Percentiles rank a stretch among this genome's conserved stretches.
phyloP scores from a whole-genome alignment of 2,113 vertebrate species.

The Perca schrenkii region DNA sequence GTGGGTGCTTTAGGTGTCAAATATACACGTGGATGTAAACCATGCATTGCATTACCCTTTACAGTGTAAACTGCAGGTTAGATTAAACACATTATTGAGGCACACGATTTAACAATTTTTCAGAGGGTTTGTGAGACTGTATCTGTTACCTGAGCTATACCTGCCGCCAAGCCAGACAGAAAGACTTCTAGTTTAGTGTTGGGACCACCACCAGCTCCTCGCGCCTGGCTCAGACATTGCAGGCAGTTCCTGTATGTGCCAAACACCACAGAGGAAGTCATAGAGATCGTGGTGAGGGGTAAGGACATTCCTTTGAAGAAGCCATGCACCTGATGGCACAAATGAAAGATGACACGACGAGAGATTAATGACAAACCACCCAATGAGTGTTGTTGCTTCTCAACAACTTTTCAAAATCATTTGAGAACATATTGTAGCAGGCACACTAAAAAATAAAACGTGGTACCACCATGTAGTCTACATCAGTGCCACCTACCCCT shows the following conservation, averaged over 20 bases:
- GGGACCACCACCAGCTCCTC: conserved; percentile 45
- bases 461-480: neutral
- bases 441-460: neutral
- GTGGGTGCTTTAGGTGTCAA: neutral
- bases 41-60: neutral
- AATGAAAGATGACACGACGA: neutral
- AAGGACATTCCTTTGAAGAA: conserved; percentile 83
- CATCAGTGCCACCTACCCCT: conserved; percentile 62
- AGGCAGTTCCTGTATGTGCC: conserved; percentile 79
- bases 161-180: conserved; percentile 68
- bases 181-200: conserved; percentile 74
- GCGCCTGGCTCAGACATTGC: conserved; percentile 71
- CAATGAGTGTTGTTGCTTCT: neutral
- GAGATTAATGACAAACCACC: neutral
- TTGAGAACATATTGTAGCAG: neutral
- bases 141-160: conserved; percentile 71
- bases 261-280: conserved; percentile 79
- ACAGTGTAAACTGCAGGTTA: neutral
- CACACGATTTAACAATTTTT: neutral
- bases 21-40: neutral
- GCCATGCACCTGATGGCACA: conserved; percentile 63
- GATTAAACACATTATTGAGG: neutral
- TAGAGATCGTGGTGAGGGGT: conserved; percentile 72
- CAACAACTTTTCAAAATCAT: neutral
- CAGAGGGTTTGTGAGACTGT: neutral